These are phyloP conservation scores for Marasmarcha lunaedactyla DNA, from an alignment of 2,888 invertebrate species.

Conservation along the genomic window DNA sequence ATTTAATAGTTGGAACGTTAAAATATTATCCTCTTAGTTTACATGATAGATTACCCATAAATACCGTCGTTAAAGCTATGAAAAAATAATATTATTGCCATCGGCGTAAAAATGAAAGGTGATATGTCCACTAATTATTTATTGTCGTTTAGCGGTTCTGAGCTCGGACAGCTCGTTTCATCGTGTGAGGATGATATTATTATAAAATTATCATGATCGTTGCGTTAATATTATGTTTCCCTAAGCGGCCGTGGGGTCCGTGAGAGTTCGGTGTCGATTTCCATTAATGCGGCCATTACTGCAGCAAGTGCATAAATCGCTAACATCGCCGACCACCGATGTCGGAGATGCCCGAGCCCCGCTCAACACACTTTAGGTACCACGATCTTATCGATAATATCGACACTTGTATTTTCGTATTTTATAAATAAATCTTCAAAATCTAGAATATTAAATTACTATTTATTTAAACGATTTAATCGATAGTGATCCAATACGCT, in stretches of 20 bases:
- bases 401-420: no score
- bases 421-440: no score
- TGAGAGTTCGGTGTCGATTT: slow-evolving; percentile 52
- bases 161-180: slow-evolving; percentile 35
- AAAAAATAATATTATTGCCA: slow-evolving; percentile 1
- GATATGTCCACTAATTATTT: slow-evolving; percentile 24
- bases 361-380: no score
- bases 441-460: no score
- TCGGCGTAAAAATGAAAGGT: slow-evolving; percentile 1
- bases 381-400: no score
- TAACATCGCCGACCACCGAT: slow-evolving; percentile 39
- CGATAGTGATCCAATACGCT: no score
- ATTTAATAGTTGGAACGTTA: not conserved
- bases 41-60: slow-evolving; percentile 1
- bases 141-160: slow-evolving; percentile 35
- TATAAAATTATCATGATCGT: slow-evolving; percentile 41
- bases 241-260: slow-evolving; percentile 36
- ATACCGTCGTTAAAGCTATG: not conserved
- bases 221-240: slow-evolving; percentile 59
- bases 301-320: slow-evolving; percentile 51
- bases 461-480: no score
- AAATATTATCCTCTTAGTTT: not conserved
- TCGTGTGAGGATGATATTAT: slow-evolving; percentile 50
- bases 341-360: slow-evolving; percentile 14
- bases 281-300: slow-evolving; percentile 59